phyloP scores from a whole-genome alignment of 2,888 invertebrate species.

The Lepidochrysops patricia region DNA sequence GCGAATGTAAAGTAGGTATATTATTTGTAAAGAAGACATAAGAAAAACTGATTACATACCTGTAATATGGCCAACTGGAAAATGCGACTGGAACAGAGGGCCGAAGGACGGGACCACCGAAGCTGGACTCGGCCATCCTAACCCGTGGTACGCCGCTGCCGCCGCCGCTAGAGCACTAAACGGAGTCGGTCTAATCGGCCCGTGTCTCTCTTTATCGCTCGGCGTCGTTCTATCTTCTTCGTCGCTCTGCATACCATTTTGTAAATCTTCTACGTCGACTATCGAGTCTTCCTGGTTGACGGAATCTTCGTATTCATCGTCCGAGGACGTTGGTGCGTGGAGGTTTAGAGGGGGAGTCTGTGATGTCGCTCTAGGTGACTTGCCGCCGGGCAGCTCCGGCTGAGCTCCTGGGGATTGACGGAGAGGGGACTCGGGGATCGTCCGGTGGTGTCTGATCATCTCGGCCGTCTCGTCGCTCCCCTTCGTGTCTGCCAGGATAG shows the following conservation, averaged over 20 bases:
- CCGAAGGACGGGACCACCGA: constrained; percentile 77
- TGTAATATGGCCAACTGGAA: constrained; percentile 65
- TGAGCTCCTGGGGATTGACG: constrained; percentile 64
- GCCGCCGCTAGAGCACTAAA: constrained; percentile 80
- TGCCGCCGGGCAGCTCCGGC: constrained; percentile 62
- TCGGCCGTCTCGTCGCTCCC: constrained; percentile 62
- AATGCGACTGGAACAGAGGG: constrained; percentile 80
- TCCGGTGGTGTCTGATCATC: constrained; percentile 67
- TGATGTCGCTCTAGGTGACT: constrained; percentile 54
- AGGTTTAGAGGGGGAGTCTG: constrained; percentile 65
- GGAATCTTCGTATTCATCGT: constrained; percentile 80
- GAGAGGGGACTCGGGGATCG: constrained; percentile 65
- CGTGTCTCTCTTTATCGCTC: constrained; percentile 56
- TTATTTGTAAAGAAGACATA: not conserved
- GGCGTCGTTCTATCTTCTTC: constrained; percentile 53
- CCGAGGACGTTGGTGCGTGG: constrained; percentile 70
- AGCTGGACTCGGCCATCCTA: constrained; percentile 72
- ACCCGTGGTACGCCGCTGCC: constrained; percentile 79
- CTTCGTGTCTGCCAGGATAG: constrained; percentile 84
- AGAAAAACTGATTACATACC: constrained; percentile 37
- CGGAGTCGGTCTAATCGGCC: constrained; percentile 84
- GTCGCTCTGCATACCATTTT: constrained; percentile 70
- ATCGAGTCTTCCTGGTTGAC: constrained; percentile 80
- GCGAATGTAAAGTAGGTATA: not conserved
- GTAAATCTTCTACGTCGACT: constrained; percentile 87